Evolutionary conservation across 2,113 vertebrate genomes (phyloP), one percentile per base, ranked within the genome.

Genomic region (Microcebus lehilahytsara): DNA sequence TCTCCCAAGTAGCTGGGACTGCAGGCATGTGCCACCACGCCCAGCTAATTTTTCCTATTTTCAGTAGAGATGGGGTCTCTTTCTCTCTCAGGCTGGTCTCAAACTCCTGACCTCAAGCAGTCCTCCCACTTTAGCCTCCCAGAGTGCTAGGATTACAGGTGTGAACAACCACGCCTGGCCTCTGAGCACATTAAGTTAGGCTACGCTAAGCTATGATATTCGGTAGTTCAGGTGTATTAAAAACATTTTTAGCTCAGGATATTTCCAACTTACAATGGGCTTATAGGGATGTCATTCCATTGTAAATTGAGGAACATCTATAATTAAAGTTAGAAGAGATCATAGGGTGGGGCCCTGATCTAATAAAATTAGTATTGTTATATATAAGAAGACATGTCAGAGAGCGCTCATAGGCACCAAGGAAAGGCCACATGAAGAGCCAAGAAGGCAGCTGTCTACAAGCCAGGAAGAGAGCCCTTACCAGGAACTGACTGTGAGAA

Each of bases 281-380:
- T 2, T 75, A 42, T 30, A 75, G 72, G 72, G 23, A 75, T 75
- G 40, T 75, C 30, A 75, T 27, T 13, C 40, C 23, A 25, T 75
- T 42, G 14, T 4, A 46, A 75, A 27, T 75, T 16, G 40, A 75
- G 72, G 72, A 19, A 30, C 42, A 49, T 77, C 46, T 77, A 27
- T 77, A 85, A 93, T 89, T 85, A 89, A 75, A 7, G 53, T 85
- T 85, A 85, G 93, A 77, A 58, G 93, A 71, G 12, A n/a, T 90
- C 60, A 46, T 85, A 69, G 40, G 72, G 42, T 85, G 49, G 67
- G 56, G 17, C 71, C 22, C 13, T 53, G 20, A 91, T 79, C 40
- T 8, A 32, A 84, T 84, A 64, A 51, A 30, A 88, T 74, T 89
- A 69, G 71, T 60, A 30, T 75, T 56, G 34, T 81, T 91, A 23